Evolutionary conservation across 1,140 invertebrate species (phyloP).

Genomic region (Manduca sexta): DNA sequence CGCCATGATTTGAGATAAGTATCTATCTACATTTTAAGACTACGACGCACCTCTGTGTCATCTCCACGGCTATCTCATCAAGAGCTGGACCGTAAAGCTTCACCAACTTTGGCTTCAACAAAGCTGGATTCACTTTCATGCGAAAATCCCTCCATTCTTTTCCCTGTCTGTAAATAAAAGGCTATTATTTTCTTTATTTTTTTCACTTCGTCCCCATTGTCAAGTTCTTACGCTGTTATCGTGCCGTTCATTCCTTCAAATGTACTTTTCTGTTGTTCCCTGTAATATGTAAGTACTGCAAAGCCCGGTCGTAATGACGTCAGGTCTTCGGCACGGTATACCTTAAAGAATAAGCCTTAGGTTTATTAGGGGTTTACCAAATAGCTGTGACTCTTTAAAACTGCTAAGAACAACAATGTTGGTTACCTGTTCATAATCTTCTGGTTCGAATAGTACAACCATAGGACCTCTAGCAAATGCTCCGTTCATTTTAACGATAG

Average conservation of each 20-base stretch:
- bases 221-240: conserved; percentile 39
- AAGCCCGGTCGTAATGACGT: conserved; percentile 46
- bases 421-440: conserved; percentile 47
- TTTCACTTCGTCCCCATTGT: not conserved
- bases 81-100: conserved; percentile 47
- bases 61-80: conserved; percentile 42
- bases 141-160: conserved; percentile 50
- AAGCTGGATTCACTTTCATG: conserved; percentile 55
- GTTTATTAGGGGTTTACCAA: too few relatives aligned
- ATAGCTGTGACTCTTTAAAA: too few relatives aligned
- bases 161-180: conserved; percentile 36
- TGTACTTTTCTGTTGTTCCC: conserved; percentile 33
- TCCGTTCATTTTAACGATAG: conserved; percentile 41
- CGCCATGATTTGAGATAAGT: too few relatives aligned
- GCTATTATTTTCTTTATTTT: not conserved
- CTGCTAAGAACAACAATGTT: not conserved
- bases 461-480: conserved; percentile 35
- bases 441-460: conserved; percentile 46
- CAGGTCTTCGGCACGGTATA: conserved; percentile 45
- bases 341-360: conserved; percentile 18
- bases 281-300: conserved; percentile 40
- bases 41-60: conserved; percentile 33
- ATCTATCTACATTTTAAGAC: too few relatives aligned
- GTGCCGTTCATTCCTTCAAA: conserved; percentile 41
- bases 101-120: conserved; percentile 52